phyloP scores from a whole-genome alignment of 2,113 vertebrate genomes.

The Pseudopipra pipra region DNA sequence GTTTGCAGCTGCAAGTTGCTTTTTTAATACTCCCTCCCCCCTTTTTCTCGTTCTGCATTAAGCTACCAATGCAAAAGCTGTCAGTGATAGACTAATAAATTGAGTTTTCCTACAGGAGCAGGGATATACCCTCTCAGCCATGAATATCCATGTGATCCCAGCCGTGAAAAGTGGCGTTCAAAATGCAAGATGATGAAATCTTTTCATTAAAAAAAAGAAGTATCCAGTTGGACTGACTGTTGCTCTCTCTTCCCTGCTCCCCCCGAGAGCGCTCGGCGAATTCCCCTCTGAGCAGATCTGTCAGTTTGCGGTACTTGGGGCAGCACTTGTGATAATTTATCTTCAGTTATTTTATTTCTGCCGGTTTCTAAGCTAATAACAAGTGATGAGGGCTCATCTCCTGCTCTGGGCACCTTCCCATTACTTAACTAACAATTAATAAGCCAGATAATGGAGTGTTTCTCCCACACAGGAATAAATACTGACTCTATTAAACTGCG shows the following conservation, averaged over 20 bases:
- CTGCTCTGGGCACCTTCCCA: constrained; percentile 56
- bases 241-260: not conserved
- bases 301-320: not conserved
- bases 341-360: constrained; percentile 43
- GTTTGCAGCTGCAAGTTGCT: not conserved
- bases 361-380: constrained; percentile 52
- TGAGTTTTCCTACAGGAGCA: not conserved
- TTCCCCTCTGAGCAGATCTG: constrained; percentile 23
- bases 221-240: not conserved
- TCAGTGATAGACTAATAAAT: not conserved
- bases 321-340: constrained; percentile 24
- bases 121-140: not conserved
- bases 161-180: not conserved
- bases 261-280: not conserved
- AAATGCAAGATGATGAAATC: not conserved
- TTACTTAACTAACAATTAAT: constrained; percentile 67
- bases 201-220: not conserved
- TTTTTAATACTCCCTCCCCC: not conserved
- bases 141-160: constrained; percentile 16
- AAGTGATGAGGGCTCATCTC: constrained; percentile 37
- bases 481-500: not conserved
- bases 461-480: constrained; percentile 44
- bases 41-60: not conserved
- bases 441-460: constrained; percentile 60
- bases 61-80: not conserved